Percentiles rank a stretch among this genome's conserved stretches.
Evolutionary conservation across 1,140 invertebrate genomes (phyloP).

Genomic region (Papilio glaucus): DNA sequence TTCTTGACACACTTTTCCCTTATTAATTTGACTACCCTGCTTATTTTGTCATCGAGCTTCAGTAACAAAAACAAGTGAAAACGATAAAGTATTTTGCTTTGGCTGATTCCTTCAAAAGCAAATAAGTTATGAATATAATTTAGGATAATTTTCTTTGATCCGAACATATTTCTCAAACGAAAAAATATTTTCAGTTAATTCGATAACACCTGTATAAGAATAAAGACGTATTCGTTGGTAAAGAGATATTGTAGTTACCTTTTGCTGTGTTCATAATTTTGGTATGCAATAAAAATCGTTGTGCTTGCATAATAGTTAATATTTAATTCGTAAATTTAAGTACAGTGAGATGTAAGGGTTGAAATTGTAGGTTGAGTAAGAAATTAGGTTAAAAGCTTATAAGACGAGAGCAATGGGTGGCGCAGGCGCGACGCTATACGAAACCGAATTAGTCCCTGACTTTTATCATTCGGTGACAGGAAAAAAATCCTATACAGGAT

Average conservation of each 20-base stretch:
- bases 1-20: no score
- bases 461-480: constrained; percentile 77
- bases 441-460: constrained; percentile 76
- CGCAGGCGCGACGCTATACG: constrained; percentile 61
- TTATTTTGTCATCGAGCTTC: no score
- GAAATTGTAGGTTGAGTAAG: constrained; percentile 52
- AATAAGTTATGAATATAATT: no score
- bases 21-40: no score
- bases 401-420: constrained; percentile 80
- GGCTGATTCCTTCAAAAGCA: no score
- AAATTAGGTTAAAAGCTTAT: constrained; percentile 82
- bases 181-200: neutral
- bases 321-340: constrained; percentile 24
- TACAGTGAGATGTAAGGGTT: constrained; percentile 50
- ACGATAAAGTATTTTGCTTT: no score
- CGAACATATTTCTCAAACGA: no score
- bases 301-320: constrained; percentile 40
- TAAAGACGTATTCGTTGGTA: neutral
- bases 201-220: neutral
- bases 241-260: no score
- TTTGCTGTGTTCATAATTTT: no score
- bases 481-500: constrained; percentile 67
- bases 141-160: no score
- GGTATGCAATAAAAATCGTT: neutral
- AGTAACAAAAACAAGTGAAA: no score